These are phyloP conservation scores for Nipponacmea schrenckii DNA, from an alignment of 2,888 invertebrate genomes.

Conservation along the genomic window DNA sequence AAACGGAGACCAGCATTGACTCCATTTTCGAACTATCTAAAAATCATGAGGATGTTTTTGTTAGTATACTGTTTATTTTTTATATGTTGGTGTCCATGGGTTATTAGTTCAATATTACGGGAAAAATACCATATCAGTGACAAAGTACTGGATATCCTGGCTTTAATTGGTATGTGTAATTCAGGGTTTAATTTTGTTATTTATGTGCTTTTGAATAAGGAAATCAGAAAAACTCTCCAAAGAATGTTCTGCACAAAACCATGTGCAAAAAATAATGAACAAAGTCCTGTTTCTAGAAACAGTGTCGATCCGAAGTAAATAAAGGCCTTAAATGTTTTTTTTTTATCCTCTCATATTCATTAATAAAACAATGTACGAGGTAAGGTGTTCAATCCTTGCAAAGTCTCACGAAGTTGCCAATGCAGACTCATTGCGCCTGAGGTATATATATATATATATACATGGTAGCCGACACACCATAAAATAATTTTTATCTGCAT, in stretches of 20 bases:
- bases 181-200: slow-evolving; percentile 3
- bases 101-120: not conserved
- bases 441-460: no score
- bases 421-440: no score
- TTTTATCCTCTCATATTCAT: no score
- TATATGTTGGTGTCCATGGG: slow-evolving; percentile 5
- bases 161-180: slow-evolving; percentile 1
- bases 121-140: not conserved
- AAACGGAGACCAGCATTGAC: not conserved
- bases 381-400: no score
- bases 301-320: no score
- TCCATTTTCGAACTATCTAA: not conserved
- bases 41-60: not conserved
- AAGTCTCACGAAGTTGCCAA: no score
- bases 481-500: no score
- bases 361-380: no score
- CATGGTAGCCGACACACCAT: no score
- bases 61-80: not conserved
- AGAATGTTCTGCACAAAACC: not conserved
- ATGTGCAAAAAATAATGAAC: no score
- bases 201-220: not conserved
- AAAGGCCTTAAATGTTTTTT: no score
- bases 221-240: not conserved
- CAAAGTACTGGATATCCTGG: not conserved
- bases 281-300: no score